phyloP scores from a whole-genome alignment of 2,113 vertebrate genomes.

The Callithrix jacchus region DNA sequence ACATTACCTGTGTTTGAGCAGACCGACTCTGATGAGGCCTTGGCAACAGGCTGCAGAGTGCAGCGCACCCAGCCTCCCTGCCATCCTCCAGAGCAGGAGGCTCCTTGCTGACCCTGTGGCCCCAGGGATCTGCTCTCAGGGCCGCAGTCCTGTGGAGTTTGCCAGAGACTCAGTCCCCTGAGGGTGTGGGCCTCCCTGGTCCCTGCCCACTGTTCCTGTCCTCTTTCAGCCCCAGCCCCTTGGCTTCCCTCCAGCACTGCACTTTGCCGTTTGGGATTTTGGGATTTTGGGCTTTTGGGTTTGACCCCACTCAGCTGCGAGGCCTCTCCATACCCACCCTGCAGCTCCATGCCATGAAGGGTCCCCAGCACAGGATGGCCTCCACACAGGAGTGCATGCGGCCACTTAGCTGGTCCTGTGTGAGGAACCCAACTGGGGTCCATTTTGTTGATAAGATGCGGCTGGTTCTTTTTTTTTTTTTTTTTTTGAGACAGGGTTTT shows the following conservation, averaged over 20 bases:
- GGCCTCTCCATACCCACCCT: background rate
- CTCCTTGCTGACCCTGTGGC: accelerated
- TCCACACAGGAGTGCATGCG: accelerated
- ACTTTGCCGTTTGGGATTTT: accelerated
- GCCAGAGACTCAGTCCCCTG: background rate
- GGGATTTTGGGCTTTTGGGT: accelerated
- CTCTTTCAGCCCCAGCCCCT: background rate
- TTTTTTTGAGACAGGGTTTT: too few species aligned
- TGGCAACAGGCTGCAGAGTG: background rate
- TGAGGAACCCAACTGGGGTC: accelerated
- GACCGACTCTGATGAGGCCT: accelerated
- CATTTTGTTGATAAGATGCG: background rate
- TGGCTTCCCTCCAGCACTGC: accelerated
- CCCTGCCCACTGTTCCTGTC: too few species aligned
- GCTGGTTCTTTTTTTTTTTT: background rate
- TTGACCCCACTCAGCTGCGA: background rate
- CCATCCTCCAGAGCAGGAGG: accelerated
- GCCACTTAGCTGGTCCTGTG: accelerated
- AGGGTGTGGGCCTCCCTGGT: background rate
- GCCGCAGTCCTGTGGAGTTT: background rate
- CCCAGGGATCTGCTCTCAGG: background rate
- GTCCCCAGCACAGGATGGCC: accelerated
- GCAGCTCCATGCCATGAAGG: accelerated
- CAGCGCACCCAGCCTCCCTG: accelerated
- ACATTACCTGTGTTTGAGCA: accelerated